Evolutionary conservation across 2,113 vertebrate genomes (phyloP).

Genomic region (Salminus brasiliensis): DNA sequence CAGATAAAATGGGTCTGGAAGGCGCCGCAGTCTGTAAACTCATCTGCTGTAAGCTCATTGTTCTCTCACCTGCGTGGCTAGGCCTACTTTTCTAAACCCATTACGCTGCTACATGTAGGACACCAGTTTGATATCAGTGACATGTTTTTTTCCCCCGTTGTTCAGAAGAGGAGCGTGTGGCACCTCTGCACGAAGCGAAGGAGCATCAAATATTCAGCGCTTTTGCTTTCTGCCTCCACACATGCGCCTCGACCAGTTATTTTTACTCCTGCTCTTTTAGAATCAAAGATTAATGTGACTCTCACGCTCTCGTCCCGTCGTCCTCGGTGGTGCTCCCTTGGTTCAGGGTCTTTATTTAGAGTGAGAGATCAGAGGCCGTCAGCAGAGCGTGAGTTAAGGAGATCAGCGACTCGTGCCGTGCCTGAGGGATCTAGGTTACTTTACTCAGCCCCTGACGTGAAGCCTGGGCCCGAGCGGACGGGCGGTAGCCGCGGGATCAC

Average conservation of each 20-base stretch:
- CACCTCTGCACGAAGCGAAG: background rate
- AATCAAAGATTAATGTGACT: slow-evolving; percentile 70
- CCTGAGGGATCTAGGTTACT: slow-evolving; percentile 66
- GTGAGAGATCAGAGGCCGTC: slow-evolving; percentile 46
- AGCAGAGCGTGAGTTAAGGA: slow-evolving; percentile 52
- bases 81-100: background rate
- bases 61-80: background rate
- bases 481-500: slow-evolving; percentile 20
- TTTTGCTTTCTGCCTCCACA: slow-evolving; percentile 35
- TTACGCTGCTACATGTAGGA: slow-evolving; percentile 15
- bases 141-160: background rate
- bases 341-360: slow-evolving; percentile 71
- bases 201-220: slow-evolving; percentile 5
- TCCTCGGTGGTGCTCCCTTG: slow-evolving; percentile 46
- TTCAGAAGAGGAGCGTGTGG: background rate
- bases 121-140: background rate
- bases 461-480: slow-evolving; percentile 41
- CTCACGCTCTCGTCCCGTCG: slow-evolving; percentile 50
- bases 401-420: slow-evolving; percentile 58
- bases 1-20: background rate
- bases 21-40: background rate
- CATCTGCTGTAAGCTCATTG: background rate
- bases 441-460: slow-evolving; percentile 54
- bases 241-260: slow-evolving; percentile 59
- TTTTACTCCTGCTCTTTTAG: slow-evolving; percentile 60